Base-by-base conservation (phyloP, 2,113 vertebrate species). In the Dolichotis patagonum region DNA sequence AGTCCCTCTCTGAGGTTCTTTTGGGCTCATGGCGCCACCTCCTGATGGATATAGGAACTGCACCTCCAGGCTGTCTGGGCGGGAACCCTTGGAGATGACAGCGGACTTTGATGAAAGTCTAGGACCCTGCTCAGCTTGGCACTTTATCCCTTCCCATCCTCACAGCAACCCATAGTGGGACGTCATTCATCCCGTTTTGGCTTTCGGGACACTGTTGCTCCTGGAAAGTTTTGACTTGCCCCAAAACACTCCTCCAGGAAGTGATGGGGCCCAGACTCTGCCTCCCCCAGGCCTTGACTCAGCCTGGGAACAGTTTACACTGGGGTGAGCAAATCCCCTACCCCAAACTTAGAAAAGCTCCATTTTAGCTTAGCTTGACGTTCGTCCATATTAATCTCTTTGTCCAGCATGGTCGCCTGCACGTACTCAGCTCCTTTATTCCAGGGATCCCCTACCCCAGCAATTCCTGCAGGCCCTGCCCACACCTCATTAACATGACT, bases 11-110 rank as follows among this genome's bases (percentile, higher is more conserved):
- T 1, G 32, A 49, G 46, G 11, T 43, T 96, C 87, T 96, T 97
- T 95, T 88, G 90, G 71, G 38, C 7, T 90, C 43, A 32, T n/a
- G 30, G 81, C 63, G 77, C 82, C 97, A 98, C 41, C 97, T 98
- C 43, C 93, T 88, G 98, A 97, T 90, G 3, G 0, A 1, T 12
- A 0, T 0, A 16, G 58, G 80, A 90, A 96, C 75, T 92, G 88
- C 94, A 90, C 19, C 49, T 20, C 22, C 14, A 17, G 28, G 62
- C 67, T 0, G 63, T 26, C 22, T 0, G 20, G 58, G 56, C 52
- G 28, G 94, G 49, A 89, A 38, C 2, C 4, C n/a, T 11, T 20
- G 20, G 46, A 10, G 16, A 1, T 0, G 43, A 46, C 67, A 3
- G 28, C 85, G 87, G 69, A 89, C 38, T 63, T 85, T 9, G 32